phyloP scores from a whole-genome alignment of 2,888 invertebrate genomes.

The Nephrotoma guestfalica region DNA sequence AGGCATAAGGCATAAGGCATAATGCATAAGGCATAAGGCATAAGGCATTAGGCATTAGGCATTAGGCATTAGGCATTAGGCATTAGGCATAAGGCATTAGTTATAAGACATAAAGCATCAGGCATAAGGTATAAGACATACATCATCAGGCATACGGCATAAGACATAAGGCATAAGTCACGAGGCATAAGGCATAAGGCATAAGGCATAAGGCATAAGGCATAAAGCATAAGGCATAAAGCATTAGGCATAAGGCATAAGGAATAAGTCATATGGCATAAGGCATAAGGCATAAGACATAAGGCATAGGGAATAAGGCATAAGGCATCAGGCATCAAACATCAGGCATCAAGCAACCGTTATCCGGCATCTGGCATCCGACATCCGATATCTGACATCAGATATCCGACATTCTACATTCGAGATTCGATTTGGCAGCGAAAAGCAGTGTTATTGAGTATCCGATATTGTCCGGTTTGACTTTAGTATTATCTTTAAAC shows the following conservation, averaged over 20 bases:
- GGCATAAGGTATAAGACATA: too few species aligned
- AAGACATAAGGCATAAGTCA: too few species aligned
- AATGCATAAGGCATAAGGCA: not conserved
- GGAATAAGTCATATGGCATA: not conserved
- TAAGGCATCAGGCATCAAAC: not conserved
- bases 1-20: not conserved
- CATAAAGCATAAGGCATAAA: not conserved
- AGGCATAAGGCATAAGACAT: not conserved
- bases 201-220: not conserved
- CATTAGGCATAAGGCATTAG: too few species aligned
- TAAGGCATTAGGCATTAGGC: too few species aligned
- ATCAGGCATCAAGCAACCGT: not conserved
- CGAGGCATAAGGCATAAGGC: not conserved
- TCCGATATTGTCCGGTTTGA: too few species aligned
- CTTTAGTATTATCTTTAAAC: too few species aligned
- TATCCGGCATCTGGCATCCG: too few species aligned
- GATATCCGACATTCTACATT: too few species aligned
- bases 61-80: not conserved
- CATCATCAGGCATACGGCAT: not conserved
- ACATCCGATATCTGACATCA: too few species aligned
- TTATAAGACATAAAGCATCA: too few species aligned
- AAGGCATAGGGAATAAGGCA: not conserved
- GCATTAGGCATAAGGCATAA: not conserved
- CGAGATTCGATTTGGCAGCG: too few species aligned
- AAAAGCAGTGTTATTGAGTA: too few species aligned